Percentiles rank a stretch among this genome's conserved stretches.
These are phyloP conservation scores for Scomber colias DNA, from an alignment of 2,113 vertebrate species.

Conservation along the genomic window DNA sequence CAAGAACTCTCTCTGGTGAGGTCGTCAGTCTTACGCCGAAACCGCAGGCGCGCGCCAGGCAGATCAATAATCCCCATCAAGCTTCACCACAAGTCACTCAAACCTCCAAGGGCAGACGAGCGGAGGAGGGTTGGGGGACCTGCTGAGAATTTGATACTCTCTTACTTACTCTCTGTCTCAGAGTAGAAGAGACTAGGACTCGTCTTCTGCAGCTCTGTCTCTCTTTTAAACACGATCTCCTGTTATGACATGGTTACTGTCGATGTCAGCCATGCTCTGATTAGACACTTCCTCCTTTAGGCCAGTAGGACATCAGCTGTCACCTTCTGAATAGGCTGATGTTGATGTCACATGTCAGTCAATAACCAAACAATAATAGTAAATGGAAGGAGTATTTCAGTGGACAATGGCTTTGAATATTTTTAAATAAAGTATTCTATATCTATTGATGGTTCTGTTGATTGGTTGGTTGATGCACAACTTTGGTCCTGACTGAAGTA, in stretches of 20 bases:
- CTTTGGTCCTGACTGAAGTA: no score
- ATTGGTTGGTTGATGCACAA: no score
- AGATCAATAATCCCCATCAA: constrained; percentile 84
- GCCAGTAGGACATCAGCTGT: constrained; percentile 44
- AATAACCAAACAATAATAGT: background rate
- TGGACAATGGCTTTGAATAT: no score
- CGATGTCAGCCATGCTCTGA: constrained; percentile 37
- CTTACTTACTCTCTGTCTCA: constrained; percentile 60
- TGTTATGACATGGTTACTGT: constrained; percentile 63
- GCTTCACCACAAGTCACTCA: constrained; percentile 82
- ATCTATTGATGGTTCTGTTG: no score
- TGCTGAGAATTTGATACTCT: constrained; percentile 72
- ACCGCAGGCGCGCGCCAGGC: constrained; percentile 84
- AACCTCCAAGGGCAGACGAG: constrained; percentile 64
- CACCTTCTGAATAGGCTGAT: constrained; percentile 23
- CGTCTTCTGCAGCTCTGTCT: constrained; percentile 61
- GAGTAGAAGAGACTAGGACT: constrained; percentile 63
- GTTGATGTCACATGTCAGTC: constrained; percentile 47
- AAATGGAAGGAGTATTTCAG: background rate
- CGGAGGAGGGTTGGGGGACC: constrained; percentile 49
- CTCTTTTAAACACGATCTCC: constrained; percentile 71
- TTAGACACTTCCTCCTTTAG: constrained; percentile 65
- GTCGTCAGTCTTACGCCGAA: constrained; percentile 77
- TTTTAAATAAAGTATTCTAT: no score
- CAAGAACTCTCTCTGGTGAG: constrained; percentile 81